Conservation (phyloP, 2,888 invertebrate genomes). For the Apamea monoglypha region DNA sequence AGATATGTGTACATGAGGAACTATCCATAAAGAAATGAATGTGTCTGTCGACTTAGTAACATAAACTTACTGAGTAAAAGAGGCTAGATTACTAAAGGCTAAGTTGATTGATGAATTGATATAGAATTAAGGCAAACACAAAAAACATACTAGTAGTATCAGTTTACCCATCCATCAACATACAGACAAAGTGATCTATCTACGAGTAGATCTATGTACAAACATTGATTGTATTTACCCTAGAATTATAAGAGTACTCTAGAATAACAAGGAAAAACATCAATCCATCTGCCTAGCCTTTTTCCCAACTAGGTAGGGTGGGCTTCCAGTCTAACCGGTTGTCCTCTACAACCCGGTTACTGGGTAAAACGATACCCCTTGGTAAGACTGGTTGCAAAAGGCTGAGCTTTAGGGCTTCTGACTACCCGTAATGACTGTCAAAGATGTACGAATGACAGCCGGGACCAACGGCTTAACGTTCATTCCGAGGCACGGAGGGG, state of each 20-base stretch:
- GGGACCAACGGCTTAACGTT: not conserved
- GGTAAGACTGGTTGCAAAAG: not conserved
- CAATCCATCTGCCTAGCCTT: too few species aligned
- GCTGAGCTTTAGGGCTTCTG: not conserved
- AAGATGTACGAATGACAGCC: not conserved
- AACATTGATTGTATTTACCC: constrained; percentile 1
- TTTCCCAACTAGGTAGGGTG: not conserved
- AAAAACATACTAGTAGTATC: not conserved
- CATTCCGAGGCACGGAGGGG: not conserved
- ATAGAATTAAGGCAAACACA: not conserved
- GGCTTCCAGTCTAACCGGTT: not conserved
- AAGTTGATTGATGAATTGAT: constrained; percentile 28
- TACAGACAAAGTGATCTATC: not conserved
- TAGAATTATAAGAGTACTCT: not conserved
- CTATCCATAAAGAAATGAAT: not conserved
- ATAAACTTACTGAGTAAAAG: not conserved
- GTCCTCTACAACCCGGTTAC: not conserved
- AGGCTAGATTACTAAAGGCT: not conserved
- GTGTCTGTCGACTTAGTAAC: not conserved
- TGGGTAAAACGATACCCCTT: not conserved
- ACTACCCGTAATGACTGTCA: not conserved
- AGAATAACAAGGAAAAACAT: not conserved
- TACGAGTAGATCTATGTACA: not conserved
- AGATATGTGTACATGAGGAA: not conserved
- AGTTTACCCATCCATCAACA: constrained; percentile 21